Conservation (phyloP, 2,797 vertebrate species). For the Anas bernieri region DNA sequence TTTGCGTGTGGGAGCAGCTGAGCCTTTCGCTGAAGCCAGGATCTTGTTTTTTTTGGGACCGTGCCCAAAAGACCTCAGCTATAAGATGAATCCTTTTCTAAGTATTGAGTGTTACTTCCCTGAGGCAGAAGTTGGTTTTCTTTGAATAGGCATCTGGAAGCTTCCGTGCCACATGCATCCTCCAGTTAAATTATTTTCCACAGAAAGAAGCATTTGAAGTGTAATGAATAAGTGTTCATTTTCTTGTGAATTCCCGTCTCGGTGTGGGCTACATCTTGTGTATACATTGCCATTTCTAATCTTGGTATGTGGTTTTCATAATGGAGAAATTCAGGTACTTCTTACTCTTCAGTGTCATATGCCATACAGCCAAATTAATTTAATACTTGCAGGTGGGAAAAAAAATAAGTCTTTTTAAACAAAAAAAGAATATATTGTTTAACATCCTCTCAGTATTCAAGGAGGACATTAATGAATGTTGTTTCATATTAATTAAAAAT, state of each 20-base stretch:
- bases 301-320: background rate
- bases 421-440: background rate
- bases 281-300: background rate
- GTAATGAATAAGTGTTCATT: background rate
- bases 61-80: background rate
- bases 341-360: background rate
- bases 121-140: background rate
- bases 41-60: background rate
- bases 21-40: background rate
- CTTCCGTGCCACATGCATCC: background rate
- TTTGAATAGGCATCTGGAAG: background rate
- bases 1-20: background rate
- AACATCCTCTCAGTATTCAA: background rate
- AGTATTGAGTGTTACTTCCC: background rate
- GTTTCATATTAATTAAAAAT: constrained; percentile 42
- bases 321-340: background rate
- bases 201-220: background rate
- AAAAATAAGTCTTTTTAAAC: background rate
- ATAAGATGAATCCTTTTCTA: background rate
- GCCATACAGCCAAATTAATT: background rate
- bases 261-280: background rate
- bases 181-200: background rate
- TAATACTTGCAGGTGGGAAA: background rate
- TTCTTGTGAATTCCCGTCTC: background rate
- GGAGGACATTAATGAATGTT: background rate